phyloP scores from a whole-genome alignment of 2,797 vertebrate species.

The Lophura swinhoii region DNA sequence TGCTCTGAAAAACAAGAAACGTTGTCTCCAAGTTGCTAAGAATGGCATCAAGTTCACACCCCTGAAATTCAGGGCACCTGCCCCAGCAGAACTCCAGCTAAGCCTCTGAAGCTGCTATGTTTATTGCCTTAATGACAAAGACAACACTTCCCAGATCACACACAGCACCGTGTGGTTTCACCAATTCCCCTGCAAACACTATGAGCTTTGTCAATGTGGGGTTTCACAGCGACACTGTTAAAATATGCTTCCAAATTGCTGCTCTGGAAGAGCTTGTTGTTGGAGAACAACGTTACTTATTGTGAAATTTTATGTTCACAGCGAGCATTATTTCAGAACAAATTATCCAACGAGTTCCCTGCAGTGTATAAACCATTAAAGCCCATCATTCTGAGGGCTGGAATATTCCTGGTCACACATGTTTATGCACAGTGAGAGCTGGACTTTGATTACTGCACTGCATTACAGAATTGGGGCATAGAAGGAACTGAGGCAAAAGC shows the following conservation, averaged over 20 bases:
- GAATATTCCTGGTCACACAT: neutral
- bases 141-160: neutral
- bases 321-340: neutral
- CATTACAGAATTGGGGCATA: neutral
- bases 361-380: neutral
- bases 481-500: neutral
- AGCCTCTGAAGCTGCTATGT: neutral
- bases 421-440: neutral
- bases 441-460: neutral
- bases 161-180: neutral
- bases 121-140: neutral
- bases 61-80: neutral
- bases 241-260: neutral
- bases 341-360: neutral
- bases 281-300: neutral
- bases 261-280: neutral
- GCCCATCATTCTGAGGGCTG: neutral
- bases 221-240: neutral
- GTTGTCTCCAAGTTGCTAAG: neutral
- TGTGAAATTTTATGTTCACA: neutral
- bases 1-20: accelerated
- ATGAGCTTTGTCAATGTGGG: neutral
- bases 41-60: neutral
- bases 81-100: neutral
- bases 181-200: neutral